A percentile compares a stretch with the other conserved stretches of the same genome.
Conservation (phyloP, 2,113 vertebrate genomes). For the Marcusenius ussheri region DNA sequence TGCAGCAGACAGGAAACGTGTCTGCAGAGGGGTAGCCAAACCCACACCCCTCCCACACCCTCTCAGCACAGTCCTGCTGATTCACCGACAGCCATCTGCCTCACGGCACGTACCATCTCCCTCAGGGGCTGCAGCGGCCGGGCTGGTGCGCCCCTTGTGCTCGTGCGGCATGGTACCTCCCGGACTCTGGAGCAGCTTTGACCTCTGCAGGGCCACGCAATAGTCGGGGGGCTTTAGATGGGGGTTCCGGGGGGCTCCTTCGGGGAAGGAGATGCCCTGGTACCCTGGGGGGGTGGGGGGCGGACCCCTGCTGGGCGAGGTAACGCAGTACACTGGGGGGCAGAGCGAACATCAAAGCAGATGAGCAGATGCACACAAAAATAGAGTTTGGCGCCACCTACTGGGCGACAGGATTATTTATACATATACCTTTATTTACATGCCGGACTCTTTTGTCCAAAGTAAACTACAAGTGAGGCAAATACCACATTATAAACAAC, state of each 20-base stretch:
- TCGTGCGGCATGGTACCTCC: conserved; percentile 53
- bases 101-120: conserved; percentile 76
- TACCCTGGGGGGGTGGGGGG: conserved; percentile 96
- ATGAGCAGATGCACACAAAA: conserved; percentile 48
- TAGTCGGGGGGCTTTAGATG: conserved; percentile 91
- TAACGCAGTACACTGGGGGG: conserved; percentile 90
- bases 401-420: background rate
- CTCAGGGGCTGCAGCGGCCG: conserved; percentile 65
- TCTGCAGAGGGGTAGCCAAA: background rate
- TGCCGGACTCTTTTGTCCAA: background rate
- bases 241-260: conserved; percentile 67
- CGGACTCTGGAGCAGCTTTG: conserved; percentile 78
- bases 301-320: conserved; percentile 85
- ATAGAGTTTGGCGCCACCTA: background rate
- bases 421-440: background rate
- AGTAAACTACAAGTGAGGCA: background rate
- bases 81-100: background rate
- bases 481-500: background rate
- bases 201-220: conserved; percentile 94
- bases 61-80: background rate
- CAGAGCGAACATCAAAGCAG: conserved; percentile 47
- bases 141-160: conserved; percentile 48
- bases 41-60: background rate
- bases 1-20: background rate
- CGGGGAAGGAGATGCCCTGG: conserved; percentile 84